Evolutionary conservation across 2,113 vertebrate genomes (phyloP).

Genomic region (Dinomys branickii): DNA sequence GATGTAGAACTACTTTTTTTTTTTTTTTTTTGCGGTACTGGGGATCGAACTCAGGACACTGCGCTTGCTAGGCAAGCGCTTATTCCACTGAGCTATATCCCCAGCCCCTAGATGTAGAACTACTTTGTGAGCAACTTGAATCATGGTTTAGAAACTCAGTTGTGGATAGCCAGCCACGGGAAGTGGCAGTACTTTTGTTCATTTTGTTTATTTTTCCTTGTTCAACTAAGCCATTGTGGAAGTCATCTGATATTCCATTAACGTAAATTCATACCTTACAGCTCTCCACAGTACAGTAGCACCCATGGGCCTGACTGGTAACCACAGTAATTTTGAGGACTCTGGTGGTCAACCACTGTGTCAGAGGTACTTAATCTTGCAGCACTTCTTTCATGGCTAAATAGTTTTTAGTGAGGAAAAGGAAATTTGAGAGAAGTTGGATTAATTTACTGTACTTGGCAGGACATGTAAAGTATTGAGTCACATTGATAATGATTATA

Average conservation of each 20-base stretch:
- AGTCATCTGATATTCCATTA: neutral
- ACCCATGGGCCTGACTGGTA: neutral
- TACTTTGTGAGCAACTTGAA: neutral
- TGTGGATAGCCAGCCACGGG: neutral
- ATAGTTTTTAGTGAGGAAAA: constrained; percentile 36
- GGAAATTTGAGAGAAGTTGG: constrained; percentile 14
- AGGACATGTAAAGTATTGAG: neutral
- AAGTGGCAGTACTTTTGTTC: neutral
- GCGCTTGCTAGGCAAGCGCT: too few relatives aligned
- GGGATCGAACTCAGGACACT: too few relatives aligned
- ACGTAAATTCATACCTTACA: neutral
- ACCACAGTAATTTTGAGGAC: neutral
- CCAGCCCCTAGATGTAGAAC: too few relatives aligned
- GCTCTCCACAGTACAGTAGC: neutral
- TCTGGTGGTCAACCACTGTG: neutral
- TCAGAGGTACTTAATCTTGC: too few relatives aligned
- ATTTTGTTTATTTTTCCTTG: neutral
- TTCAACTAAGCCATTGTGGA: neutral
- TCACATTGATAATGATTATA: neutral
- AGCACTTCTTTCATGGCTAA: neutral
- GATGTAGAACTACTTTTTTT: neutral
- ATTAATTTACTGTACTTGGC: constrained; percentile 18
- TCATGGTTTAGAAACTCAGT: neutral
- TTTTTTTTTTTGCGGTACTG: too few relatives aligned
- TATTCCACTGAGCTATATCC: too few relatives aligned